These are phyloP conservation scores for Trididemnum nubilum DNA, from an alignment of 23 tunicate species.

Conservation along the genomic window DNA sequence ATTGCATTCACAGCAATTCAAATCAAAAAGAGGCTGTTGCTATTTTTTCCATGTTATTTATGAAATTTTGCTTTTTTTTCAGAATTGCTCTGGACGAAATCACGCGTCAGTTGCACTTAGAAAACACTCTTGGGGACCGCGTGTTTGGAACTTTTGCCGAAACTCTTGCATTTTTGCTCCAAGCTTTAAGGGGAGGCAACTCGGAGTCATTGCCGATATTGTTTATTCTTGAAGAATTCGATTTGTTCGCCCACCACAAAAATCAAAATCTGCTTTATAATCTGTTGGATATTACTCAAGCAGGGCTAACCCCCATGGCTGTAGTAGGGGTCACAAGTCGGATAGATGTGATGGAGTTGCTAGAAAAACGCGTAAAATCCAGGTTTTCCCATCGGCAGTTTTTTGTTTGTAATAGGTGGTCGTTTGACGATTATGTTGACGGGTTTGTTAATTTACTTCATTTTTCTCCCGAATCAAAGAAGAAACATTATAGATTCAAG, in stretches of 20 bases:
- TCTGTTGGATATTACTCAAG: conserved; percentile 76
- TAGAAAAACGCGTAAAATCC: conserved; percentile 91
- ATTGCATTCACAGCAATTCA: no score
- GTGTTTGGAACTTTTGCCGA: conserved; percentile 87
- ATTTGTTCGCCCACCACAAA: conserved; percentile 87
- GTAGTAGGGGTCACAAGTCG: conserved; percentile 77
- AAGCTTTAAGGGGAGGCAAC: conserved; percentile 67
- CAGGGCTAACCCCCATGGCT: conserved; percentile 78
- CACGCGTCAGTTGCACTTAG: conserved; percentile 82
- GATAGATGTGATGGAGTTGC: conserved; percentile 85
- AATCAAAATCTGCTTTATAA: conserved; percentile 89
- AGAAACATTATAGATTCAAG: not conserved
- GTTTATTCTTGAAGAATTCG: conserved; percentile 79
- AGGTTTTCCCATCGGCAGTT: conserved; percentile 88
- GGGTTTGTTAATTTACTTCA: conserved; percentile 42
- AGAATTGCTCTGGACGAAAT: conserved; percentile 90
- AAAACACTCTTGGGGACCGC: conserved; percentile 73
- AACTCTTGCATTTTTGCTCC: conserved; percentile 69
- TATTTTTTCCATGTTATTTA: no score
- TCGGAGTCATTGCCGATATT: conserved; percentile 60
- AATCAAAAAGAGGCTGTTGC: no score
- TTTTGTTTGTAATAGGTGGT: conserved; percentile 58
- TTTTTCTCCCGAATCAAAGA: conserved; percentile 15
- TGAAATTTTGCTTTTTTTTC: no score
- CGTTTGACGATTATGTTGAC: conserved; percentile 53